Evolutionary conservation across 2,888 invertebrate genomes (phyloP).

Genomic region (Oligia fasciuncula): DNA sequence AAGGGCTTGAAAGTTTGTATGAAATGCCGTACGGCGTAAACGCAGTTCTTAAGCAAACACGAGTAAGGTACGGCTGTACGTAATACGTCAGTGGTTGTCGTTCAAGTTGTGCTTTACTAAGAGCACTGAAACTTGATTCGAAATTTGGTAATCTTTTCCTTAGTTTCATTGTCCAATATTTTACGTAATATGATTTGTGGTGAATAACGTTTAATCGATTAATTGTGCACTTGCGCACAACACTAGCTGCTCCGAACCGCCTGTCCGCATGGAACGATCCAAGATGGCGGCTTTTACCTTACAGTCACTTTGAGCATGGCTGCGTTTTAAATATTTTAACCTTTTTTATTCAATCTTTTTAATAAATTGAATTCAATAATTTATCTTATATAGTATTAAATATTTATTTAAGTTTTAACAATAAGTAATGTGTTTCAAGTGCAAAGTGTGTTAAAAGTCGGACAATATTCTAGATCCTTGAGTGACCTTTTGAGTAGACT

Average conservation of each 20-base stretch:
- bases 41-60: no score
- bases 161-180: slow-evolving; percentile 3
- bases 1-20: no score
- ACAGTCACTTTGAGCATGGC: slow-evolving; percentile 85
- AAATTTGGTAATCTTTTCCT: not conserved
- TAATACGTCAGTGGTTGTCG: not conserved
- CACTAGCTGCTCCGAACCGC: slow-evolving; percentile 79
- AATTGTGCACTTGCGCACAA: slow-evolving; percentile 84
- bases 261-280: slow-evolving; percentile 85
- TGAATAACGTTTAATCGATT: slow-evolving; percentile 72
- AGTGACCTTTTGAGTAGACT: slow-evolving; percentile 88
- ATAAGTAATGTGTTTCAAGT: slow-evolving; percentile 83
- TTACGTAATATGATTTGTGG: slow-evolving; percentile 12
- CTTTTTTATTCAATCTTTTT: slow-evolving; percentile 76
- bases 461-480: slow-evolving; percentile 86
- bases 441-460: slow-evolving; percentile 81
- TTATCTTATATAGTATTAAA: slow-evolving; percentile 76
- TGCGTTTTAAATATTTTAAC: slow-evolving; percentile 81
- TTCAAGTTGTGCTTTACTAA: not conserved
- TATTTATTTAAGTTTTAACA: slow-evolving; percentile 79
- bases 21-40: no score
- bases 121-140: not conserved
- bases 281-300: slow-evolving; percentile 88
- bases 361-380: slow-evolving; percentile 74
- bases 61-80: not conserved